These are phyloP conservation scores for Leptodactylus fuscus DNA, from an alignment of 2,113 vertebrate species.

Conservation along the genomic window DNA sequence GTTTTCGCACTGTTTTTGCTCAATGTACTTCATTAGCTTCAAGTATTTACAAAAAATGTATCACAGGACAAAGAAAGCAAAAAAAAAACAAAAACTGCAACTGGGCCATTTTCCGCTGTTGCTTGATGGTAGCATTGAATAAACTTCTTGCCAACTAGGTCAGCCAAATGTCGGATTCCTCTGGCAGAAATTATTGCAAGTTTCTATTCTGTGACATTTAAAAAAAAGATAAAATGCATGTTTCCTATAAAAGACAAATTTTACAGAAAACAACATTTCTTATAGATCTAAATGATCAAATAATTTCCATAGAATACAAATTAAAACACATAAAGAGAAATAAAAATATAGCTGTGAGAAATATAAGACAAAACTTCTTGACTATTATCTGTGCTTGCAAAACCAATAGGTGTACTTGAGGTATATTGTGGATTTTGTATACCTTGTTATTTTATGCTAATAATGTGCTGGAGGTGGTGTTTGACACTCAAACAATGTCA, in stretches of 20 bases:
- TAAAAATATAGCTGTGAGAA: background rate
- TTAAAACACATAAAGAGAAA: background rate
- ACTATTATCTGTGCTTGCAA: background rate
- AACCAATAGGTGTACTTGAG: background rate
- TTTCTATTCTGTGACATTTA: slow-evolving; percentile 57
- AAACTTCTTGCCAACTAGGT: slow-evolving; percentile 60
- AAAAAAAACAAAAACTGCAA: slow-evolving; percentile 45
- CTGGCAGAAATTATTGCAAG: slow-evolving; percentile 58
- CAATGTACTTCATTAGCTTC: slow-evolving; percentile 29
- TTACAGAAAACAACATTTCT: slow-evolving; percentile 24
- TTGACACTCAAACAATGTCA: slow-evolving; percentile 26
- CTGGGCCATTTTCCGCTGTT: slow-evolving; percentile 44
- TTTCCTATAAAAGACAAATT: slow-evolving; percentile 42
- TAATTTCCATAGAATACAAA: slow-evolving; percentile 5
- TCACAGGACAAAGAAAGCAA: background rate
- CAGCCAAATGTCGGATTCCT: slow-evolving; percentile 58
- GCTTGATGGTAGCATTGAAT: slow-evolving; percentile 54
- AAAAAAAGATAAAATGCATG: slow-evolving; percentile 50
- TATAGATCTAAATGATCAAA: background rate
- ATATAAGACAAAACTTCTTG: background rate
- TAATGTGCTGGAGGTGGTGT: slow-evolving; percentile 6
- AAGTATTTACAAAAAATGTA: slow-evolving; percentile 31
- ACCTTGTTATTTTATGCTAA: background rate
- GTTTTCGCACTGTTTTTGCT: background rate
- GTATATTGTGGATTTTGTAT: background rate